Evolutionary conservation across 2,113 vertebrate species (phyloP), one percentile per base, ranked within the genome.

Genomic region (Daboia siamensis): DNA sequence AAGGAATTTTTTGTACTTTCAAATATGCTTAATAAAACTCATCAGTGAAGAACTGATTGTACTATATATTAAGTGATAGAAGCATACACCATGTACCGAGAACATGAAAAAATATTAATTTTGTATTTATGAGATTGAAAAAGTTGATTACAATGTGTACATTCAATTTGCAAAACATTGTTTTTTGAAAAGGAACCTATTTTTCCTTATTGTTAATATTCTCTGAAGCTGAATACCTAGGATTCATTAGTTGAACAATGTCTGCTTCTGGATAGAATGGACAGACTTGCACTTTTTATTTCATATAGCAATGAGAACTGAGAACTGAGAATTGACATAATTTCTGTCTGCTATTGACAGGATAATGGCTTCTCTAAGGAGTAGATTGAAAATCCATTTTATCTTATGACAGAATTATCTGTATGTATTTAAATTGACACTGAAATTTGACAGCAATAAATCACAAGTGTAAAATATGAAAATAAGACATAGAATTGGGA

Each of bases 381-480:
- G 26, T 61, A 52, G 61, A 80, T 90, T 94, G 64, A 94, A 93
- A 95, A 94, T 96, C 91, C 86, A 0, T 96, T 96, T 91, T 88
- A 0, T 92, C 90, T 93, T 94, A 90, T 90, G 93, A 57, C 46
- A 92, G 33, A 93, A 46, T 59, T 94, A 12, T 91, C 94, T 91
- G 0, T 95, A 96, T 94, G 94, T 89, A 93, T 64, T 93, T 85
- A 94, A 94, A 90, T 87, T 94, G 23, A 92, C 94, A 44, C 23
- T 94, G 84, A 96, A 95, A 94, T 90, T 59, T 96, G 93, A 64
- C 29, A 92, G 29, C 21, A 93, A 51, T 93, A 92, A 96, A 93
- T 51, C 11, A 48, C 92, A 85, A 39, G 86, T 94, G 64, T 92
- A 21, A 12, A 95, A 95, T 21, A 85, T 54, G 7, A 17, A 93